These are phyloP conservation scores for Ectropis crepuscularia DNA, from an alignment of 2,888 invertebrate genomes.

Conservation along the genomic window DNA sequence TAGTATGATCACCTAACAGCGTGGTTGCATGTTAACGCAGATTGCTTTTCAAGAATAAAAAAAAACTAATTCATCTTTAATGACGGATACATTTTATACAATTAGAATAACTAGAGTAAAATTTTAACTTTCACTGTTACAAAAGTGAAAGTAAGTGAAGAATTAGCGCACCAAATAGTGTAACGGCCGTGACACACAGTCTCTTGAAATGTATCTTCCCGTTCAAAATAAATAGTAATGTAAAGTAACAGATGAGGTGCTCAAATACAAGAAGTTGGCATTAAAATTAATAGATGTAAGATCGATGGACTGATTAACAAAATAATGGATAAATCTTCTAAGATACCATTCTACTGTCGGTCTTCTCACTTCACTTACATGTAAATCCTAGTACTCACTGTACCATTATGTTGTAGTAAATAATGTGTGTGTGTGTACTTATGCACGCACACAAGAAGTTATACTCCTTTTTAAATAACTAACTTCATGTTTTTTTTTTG, in stretches of 20 bases:
- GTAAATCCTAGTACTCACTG: background rate
- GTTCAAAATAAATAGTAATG: background rate
- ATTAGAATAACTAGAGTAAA: conserved; percentile 29
- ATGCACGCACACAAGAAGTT: no score
- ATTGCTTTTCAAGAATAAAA: background rate
- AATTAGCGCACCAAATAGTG: conserved; percentile 4
- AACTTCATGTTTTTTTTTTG: no score
- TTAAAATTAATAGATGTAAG: conserved; percentile 21
- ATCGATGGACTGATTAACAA: conserved; percentile 32
- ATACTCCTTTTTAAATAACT: no score
- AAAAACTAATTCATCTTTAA: background rate
- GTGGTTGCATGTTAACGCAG: no score
- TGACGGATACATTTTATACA: conserved; percentile 11
- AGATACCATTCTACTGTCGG: conserved; percentile 26
- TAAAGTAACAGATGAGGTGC: conserved; percentile 13
- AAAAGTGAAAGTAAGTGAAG: conserved; percentile 15
- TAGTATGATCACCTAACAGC: no score
- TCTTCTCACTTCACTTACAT: conserved; percentile 16
- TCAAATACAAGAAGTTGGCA: conserved; percentile 19
- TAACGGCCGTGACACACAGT: background rate
- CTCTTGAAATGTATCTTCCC: background rate
- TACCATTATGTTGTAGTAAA: no score
- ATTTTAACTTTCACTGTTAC: conserved; percentile 32
- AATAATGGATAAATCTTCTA: conserved; percentile 20
- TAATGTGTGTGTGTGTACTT: no score